Base-by-base conservation (phyloP, 2,113 vertebrate species). In the Lates calcarifer region DNA sequence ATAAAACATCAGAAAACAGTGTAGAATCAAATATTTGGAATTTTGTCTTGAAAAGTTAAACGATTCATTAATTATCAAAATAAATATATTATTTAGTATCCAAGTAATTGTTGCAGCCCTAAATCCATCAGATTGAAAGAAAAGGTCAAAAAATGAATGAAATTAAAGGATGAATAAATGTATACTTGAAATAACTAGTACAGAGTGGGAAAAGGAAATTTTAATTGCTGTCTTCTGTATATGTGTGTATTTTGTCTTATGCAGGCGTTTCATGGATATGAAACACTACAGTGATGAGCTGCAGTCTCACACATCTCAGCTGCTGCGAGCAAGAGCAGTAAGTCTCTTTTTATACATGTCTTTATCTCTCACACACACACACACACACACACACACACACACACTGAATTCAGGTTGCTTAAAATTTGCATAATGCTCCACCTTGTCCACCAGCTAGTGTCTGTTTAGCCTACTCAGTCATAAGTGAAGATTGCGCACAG, bases 201-300 rank as follows among this genome's bases (percentile, higher is more conserved):
- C 3, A 43, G 4, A 17, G 3, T 15, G 17, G 15, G 41, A 17
- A 45, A 17, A 45, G 43, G 39, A 45, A 17, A 45, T 18, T 45
- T 5, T 45, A 45, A 18, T 45, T 4, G n/a, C 31, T 39, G 4
- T 65, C 14, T 15, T 7, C n/a, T 58, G 26, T n/a, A 8, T 28
- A 11, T 29, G 12, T 77, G 49, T 26, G 0, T 64, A 3, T 71
- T 68, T 41, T 58, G 9, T 71, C 11, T 55, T 2, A 10, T 1
- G 58, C 90, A 98, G 97, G 91, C 96, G 96, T 63, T 97, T 98
- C 75, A 94, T 95, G 72, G 96, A 98, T 65, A 95, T 97, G 69
- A 98, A 97, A 89, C 96, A 97, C 87, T 97, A 98, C 84, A 97
- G 97, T 12, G 97, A 98, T 81, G 96, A 97, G 85, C 95, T 98